These are phyloP conservation scores for Diarsia rubi DNA, from an alignment of 2,888 invertebrate genomes.

Conservation along the genomic window DNA sequence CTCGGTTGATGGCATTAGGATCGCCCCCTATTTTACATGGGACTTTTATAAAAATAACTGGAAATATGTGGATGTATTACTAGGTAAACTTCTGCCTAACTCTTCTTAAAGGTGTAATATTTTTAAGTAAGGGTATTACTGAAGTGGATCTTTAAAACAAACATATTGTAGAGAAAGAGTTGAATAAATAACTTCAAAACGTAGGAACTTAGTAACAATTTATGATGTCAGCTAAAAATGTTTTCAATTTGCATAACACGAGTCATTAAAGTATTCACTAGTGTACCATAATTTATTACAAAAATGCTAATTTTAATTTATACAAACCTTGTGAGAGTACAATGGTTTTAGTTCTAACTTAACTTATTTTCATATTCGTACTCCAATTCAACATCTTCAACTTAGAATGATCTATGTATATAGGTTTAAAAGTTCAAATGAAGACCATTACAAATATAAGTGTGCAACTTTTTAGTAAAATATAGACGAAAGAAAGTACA, in stretches of 20 bases:
- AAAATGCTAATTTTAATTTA: slow-evolving; percentile 5
- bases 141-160: background rate
- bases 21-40: no score
- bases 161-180: background rate
- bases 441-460: background rate
- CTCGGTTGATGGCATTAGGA: no score
- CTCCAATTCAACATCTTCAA: background rate
- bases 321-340: slow-evolving; percentile 1
- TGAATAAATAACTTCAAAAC: background rate
- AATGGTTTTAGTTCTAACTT: background rate
- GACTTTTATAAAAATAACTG: no score
- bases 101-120: no score
- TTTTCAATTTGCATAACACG: slow-evolving; percentile 43
- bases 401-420: background rate
- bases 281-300: slow-evolving; percentile 2
- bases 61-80: no score
- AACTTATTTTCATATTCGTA: background rate
- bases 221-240: background rate
- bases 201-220: slow-evolving; percentile 1
- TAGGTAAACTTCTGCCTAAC: no score
- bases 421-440: background rate
- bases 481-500: background rate
- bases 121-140: background rate
- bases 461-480: background rate
- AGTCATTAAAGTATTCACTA: slow-evolving; percentile 38